Percentiles rank a stretch among this genome's conserved stretches.
Evolutionary conservation across 1,140 invertebrate species (phyloP).

Genomic region (Leptonema lineaticorne): DNA sequence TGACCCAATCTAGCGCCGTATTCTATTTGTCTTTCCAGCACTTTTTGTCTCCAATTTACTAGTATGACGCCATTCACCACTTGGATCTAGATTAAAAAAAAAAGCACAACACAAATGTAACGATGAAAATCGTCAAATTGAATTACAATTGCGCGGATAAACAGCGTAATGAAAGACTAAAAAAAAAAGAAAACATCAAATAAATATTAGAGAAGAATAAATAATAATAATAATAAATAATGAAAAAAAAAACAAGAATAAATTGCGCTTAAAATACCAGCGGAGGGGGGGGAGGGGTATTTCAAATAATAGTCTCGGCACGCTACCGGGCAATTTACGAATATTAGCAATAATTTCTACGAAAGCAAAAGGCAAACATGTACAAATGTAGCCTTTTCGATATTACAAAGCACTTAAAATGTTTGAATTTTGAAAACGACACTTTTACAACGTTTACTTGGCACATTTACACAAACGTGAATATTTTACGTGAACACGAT

Average conservation of each 20-base stretch:
- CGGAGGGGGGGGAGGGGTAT: neutral
- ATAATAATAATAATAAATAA: too few relatives aligned
- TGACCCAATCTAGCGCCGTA: slow-evolving; percentile 85
- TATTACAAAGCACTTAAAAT: neutral
- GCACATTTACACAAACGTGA: too few relatives aligned
- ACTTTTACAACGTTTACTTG: neutral
- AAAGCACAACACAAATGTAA: slow-evolving; percentile 5
- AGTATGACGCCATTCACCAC: slow-evolving; percentile 82
- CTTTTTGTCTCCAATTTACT: slow-evolving; percentile 80
- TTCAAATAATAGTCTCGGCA: neutral
- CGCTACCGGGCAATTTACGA: neutral
- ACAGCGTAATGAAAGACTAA: neutral
- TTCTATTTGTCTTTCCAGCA: slow-evolving; percentile 84
- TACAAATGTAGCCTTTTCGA: neutral
- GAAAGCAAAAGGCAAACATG: neutral
- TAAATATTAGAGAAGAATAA: too few relatives aligned
- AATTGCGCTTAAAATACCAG: too few relatives aligned
- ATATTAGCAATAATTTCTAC: neutral
- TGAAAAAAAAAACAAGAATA: too few relatives aligned
- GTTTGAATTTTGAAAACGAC: slow-evolving; percentile 10
- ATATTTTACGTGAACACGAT: too few relatives aligned
- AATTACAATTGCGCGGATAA: neutral
- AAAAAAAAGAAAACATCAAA: too few relatives aligned
- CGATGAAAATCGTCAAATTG: neutral
- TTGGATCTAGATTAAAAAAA: slow-evolving; percentile 68